A percentile compares a stretch with the other conserved stretches of the same genome.
phyloP scores from a whole-genome alignment of 2,113 vertebrate species.

The Nyctereutes procyonoides region DNA sequence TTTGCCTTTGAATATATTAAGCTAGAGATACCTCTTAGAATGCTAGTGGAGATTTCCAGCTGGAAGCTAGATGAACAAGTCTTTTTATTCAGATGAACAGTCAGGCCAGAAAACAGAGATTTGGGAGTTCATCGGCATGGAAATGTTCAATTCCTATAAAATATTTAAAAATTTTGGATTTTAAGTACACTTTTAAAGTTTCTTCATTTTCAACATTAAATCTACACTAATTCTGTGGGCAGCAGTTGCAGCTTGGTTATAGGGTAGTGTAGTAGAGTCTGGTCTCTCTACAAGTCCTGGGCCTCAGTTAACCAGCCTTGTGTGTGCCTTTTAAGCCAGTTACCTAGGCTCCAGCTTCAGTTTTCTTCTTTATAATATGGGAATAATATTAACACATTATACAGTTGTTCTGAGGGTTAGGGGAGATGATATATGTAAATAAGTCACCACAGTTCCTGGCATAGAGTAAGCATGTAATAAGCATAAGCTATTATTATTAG shows the following conservation, averaged over 20 bases:
- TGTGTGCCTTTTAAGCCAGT: background rate
- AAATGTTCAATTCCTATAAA: slow-evolving; percentile 35
- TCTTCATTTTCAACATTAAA: slow-evolving; percentile 31
- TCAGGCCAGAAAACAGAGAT: background rate
- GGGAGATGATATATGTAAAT: background rate
- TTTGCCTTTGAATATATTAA: background rate
- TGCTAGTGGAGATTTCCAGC: background rate
- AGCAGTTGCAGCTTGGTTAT: background rate
- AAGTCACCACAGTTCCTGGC: background rate
- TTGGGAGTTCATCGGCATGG: background rate
- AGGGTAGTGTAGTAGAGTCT: background rate
- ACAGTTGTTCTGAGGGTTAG: slow-evolving; percentile 29
- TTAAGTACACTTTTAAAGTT: background rate
- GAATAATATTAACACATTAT: background rate
- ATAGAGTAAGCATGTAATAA: slow-evolving; percentile 32
- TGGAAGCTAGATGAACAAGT: background rate
- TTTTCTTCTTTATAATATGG: slow-evolving; percentile 8
- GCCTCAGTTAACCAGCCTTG: background rate
- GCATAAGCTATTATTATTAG: slow-evolving; percentile 45
- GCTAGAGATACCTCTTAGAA: background rate
- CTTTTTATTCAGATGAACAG: slow-evolving; percentile 35
- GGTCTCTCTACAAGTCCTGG: background rate
- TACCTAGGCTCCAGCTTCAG: background rate
- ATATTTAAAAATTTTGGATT: background rate
- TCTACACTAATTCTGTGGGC: background rate